A percentile compares a stretch with the other conserved stretches of the same genome.
phyloP scores from a whole-genome alignment of 2,888 invertebrate genomes.

The Sarcophaga variegata region DNA sequence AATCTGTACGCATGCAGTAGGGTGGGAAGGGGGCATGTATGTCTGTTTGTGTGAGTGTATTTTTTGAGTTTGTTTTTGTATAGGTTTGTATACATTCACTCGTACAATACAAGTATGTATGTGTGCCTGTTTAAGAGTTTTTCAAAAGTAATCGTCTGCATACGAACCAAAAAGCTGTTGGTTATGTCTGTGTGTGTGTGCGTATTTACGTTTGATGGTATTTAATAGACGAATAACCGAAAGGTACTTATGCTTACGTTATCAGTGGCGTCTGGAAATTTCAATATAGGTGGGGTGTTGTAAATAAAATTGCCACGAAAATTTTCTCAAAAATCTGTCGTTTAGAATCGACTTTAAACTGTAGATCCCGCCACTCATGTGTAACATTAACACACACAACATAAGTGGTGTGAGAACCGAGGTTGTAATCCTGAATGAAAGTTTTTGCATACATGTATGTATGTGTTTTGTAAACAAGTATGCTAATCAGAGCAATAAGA shows the following conservation, averaged over 20 bases:
- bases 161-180: neutral
- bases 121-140: neutral
- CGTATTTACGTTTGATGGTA: constrained; percentile 34
- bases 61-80: neutral
- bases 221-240: constrained; percentile 31
- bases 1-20: neutral
- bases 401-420: too few species aligned
- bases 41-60: neutral
- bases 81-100: neutral
- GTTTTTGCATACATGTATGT: too few species aligned
- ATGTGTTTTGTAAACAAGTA: too few species aligned
- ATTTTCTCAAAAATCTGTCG: too few species aligned
- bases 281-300: too few species aligned
- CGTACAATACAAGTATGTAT: neutral
- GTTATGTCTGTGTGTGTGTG: too few species aligned
- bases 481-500: too few species aligned
- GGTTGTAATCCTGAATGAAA: too few species aligned
- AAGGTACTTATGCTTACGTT: constrained; percentile 8
- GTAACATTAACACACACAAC: too few species aligned
- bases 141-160: constrained; percentile 26
- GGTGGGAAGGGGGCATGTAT: neutral
- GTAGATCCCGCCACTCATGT: too few species aligned
- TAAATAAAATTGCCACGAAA: too few species aligned
- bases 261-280: constrained; percentile 14
- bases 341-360: too few species aligned